These are phyloP conservation scores for Aphelenchoides fujianensis DNA, from an alignment of 1,140 invertebrate species.

Conservation along the genomic window DNA sequence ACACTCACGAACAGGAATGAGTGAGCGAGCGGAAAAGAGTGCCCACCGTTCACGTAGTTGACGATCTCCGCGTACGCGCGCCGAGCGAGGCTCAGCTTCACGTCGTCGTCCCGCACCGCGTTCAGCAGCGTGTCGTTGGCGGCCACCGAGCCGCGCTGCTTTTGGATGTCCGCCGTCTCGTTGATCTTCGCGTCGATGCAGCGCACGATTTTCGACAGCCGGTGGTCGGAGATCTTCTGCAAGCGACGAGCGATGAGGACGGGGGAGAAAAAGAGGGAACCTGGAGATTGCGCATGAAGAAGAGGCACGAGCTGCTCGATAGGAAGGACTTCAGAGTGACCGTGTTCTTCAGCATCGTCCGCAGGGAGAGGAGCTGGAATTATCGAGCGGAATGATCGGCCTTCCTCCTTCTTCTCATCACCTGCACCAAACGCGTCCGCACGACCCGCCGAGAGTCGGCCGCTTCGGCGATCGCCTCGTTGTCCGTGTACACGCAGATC, in stretches of 20 bases:
- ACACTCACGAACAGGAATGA: neutral
- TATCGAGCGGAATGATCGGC: no score
- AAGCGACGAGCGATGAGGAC: constrained; percentile 9
- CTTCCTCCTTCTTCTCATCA: neutral
- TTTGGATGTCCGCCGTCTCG: constrained; percentile 10
- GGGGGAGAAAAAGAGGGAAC: no score
- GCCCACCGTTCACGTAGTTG: constrained; percentile 32
- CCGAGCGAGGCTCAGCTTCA: constrained; percentile 36
- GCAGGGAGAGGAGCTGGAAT: constrained; percentile 25
- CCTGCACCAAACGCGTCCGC: neutral
- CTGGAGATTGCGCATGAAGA: no score
- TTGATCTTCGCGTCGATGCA: constrained; percentile 40
- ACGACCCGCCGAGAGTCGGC: constrained; percentile 28
- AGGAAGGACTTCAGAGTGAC: constrained; percentile 11
- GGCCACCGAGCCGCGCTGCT: constrained; percentile 32
- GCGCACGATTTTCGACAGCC: constrained; percentile 27
- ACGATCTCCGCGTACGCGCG: constrained; percentile 39
- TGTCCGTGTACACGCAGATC: constrained; percentile 32
- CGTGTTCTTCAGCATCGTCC: constrained; percentile 28
- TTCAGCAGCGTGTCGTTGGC: constrained; percentile 35
- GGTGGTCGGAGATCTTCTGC: constrained; percentile 34
- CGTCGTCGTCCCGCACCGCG: constrained; percentile 33
- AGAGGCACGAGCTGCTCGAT: constrained; percentile 14
- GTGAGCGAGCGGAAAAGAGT: neutral
- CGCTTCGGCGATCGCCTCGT: constrained; percentile 14